These are phyloP conservation scores for Aphodius sticticus DNA, from an alignment of 2,888 invertebrate genomes.

Conservation along the genomic window DNA sequence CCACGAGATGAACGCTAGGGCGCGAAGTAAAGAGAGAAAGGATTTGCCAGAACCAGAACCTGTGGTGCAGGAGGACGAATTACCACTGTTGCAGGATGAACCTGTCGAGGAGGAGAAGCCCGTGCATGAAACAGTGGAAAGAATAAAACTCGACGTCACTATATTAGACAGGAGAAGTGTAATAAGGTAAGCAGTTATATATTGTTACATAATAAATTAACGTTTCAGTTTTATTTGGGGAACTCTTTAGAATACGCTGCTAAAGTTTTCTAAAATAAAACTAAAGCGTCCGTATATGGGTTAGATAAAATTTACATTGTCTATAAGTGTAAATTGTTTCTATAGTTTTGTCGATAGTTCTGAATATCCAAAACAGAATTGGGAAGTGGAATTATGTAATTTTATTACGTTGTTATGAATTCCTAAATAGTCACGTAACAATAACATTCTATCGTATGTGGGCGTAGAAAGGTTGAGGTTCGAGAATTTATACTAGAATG, in stretches of 20 bases:
- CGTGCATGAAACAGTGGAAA: slow-evolving; percentile 50
- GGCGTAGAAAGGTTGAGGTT: not conserved
- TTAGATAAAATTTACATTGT: too few relatives aligned
- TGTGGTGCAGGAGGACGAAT: slow-evolving; percentile 59
- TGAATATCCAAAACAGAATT: too few relatives aligned
- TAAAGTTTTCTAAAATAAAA: not conserved
- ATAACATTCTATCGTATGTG: not conserved
- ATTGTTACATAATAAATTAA: slow-evolving; percentile 30
- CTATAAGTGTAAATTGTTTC: too few relatives aligned
- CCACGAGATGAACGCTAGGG: slow-evolving; percentile 66
- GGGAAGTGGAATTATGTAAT: too few relatives aligned
- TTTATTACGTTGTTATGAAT: not conserved
- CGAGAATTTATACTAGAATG: not conserved
- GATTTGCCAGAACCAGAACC: slow-evolving; percentile 29
- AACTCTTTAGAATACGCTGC: not conserved
- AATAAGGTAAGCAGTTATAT: slow-evolving; percentile 52
- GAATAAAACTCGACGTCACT: slow-evolving; percentile 53
- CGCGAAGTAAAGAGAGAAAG: slow-evolving; percentile 53
- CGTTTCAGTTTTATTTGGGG: slow-evolving; percentile 28
- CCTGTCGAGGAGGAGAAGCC: slow-evolving; percentile 55
- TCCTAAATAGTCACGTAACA: not conserved
- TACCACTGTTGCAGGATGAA: slow-evolving; percentile 62
- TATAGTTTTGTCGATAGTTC: too few relatives aligned
- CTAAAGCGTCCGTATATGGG: too few relatives aligned
- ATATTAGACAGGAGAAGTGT: slow-evolving; percentile 57